Base-by-base conservation (phyloP, 2,797 vertebrate species). In the Yasuhikotakia modesta region DNA sequence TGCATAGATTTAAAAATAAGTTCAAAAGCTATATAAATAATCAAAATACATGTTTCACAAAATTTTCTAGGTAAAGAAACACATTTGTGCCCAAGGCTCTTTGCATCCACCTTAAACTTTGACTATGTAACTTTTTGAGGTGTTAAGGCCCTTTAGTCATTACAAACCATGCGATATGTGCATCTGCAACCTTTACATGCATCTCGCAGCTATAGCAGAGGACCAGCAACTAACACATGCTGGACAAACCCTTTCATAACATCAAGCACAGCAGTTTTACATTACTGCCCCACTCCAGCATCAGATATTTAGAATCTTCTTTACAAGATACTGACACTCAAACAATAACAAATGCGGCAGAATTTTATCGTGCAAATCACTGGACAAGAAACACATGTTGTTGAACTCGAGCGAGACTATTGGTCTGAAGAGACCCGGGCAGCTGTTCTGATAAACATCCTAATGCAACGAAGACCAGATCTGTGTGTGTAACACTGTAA, bases 391-490 rank as follows among this genome's bases (percentile, higher is more conserved):
- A n/a, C 35, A 69, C 22, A 45, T 45, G 50, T 43, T 75, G 11
- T 64, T 45, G 65, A 76, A 67, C 35, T 13, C 35, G 32, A 24
- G 58, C 2, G 52, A 58, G 57, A 22, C 30, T 24, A n/a, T n/a
- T 43, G 46, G 61, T 19, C 50, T 53, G 22, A 53, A 74, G 19
- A 43, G 57, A 70, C 55, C 5, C 45, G 14, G 19, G 27, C 75
- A 63, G 66, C 45, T 77, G 75, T 52, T 43, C 66, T 70, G 75
- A 77, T 77, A 70, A 70, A 57, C 45, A 77, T 69, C 45, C 75
- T 14, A 72, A 53, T 50, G 14, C 58, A 58, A 67, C 69, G 39
- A 60, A 48, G 13, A 60, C 45, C 24, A 61, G 52, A 71, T 46
- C 27, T 14, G 53, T 11, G 17, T 58, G 68, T 63, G 74, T 43